phyloP scores from a whole-genome alignment of 2,888 invertebrate species.

The Cephus sareptanus region DNA sequence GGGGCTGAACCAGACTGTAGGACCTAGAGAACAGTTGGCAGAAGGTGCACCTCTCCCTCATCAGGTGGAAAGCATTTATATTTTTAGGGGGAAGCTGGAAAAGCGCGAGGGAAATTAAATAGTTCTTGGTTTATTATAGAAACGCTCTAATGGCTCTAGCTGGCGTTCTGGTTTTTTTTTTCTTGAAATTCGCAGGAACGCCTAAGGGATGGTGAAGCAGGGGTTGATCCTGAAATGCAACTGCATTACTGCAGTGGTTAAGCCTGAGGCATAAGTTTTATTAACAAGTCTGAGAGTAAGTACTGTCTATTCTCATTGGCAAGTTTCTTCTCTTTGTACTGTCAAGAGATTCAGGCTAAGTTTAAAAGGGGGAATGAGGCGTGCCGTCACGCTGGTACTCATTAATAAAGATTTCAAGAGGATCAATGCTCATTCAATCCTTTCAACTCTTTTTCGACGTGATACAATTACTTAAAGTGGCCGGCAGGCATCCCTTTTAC shows the following conservation, averaged over 20 bases:
- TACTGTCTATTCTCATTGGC: not conserved
- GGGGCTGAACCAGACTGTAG: not conserved
- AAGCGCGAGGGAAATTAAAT: not conserved
- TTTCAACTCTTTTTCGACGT: conserved; percentile 19
- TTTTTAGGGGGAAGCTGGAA: not conserved
- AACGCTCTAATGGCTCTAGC: not conserved
- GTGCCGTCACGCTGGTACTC: not conserved
- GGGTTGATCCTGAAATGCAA: not conserved
- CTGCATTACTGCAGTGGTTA: not conserved
- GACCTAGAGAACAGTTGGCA: not conserved
- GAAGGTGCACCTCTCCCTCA: not conserved
- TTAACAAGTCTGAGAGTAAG: not conserved
- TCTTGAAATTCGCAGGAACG: not conserved
- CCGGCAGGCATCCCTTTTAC: conserved; percentile 28
- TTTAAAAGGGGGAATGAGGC: not conserved
- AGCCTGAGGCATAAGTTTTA: not conserved
- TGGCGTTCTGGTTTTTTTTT: not conserved
- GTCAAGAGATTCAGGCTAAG: not conserved
- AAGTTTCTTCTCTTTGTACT: not conserved
- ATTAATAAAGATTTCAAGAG: not conserved
- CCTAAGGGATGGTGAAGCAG: not conserved
- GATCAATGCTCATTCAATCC: not conserved
- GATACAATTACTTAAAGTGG: conserved; percentile 54
- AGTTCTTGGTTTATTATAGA: not conserved
- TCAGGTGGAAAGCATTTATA: not conserved